A percentile compares a stretch with the other conserved stretches of the same genome.
These are phyloP conservation scores for Netta rufina DNA, from an alignment of 2,797 vertebrate genomes.

Conservation along the genomic window DNA sequence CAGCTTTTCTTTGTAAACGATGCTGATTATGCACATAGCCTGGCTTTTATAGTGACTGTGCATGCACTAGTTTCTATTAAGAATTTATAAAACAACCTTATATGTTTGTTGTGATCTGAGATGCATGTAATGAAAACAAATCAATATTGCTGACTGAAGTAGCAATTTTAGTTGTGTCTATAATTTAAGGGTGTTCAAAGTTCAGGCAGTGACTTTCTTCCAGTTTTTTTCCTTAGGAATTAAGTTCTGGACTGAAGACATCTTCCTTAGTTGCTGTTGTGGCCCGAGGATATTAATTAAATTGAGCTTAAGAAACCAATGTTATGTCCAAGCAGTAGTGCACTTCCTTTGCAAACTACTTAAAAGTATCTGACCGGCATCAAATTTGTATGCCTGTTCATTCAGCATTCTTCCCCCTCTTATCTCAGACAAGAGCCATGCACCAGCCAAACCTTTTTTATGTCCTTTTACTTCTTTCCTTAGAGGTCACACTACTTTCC, in stretches of 20 bases:
- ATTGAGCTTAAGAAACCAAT: background rate
- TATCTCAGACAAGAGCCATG: background rate
- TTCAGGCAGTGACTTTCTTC: background rate
- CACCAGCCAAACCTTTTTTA: background rate
- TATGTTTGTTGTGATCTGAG: conserved; percentile 19
- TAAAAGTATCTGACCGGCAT: background rate
- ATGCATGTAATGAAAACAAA: conserved; percentile 5
- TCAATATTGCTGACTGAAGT: background rate
- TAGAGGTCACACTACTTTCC: background rate
- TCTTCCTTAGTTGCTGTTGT: background rate
- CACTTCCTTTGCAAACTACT: background rate
- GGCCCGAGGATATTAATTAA: background rate
- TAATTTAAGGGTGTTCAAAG: background rate
- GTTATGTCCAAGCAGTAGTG: background rate
- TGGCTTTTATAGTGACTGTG: background rate
- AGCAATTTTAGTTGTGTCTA: background rate
- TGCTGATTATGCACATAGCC: conserved; percentile 37
- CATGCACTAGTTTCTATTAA: conserved; percentile 10
- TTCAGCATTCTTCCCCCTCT: background rate
- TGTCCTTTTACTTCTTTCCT: background rate
- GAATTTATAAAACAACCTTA: background rate
- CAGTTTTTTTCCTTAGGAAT: background rate
- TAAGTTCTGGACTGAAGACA: background rate
- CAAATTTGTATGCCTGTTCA: background rate
- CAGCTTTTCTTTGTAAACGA: conserved; percentile 15